A percentile compares a stretch with the other conserved stretches of the same genome.
These are phyloP conservation scores for Perognathus longimembris DNA, from an alignment of 2,113 vertebrate genomes.

Conservation along the genomic window DNA sequence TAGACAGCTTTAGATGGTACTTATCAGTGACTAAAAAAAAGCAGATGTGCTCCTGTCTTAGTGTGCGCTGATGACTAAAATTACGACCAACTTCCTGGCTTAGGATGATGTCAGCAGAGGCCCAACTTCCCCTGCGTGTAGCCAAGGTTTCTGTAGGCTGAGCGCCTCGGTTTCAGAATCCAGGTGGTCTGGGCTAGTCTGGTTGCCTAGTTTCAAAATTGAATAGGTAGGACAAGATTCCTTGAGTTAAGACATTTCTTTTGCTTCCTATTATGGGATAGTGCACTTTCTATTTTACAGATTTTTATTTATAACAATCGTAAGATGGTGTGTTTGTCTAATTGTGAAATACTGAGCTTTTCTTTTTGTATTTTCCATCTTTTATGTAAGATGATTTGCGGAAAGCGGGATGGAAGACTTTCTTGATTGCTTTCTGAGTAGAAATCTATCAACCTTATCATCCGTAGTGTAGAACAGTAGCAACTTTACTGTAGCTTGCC, in stretches of 20 bases:
- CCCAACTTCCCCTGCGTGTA: no score
- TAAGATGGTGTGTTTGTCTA: not conserved
- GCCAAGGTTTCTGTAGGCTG: not conserved
- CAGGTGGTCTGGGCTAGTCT: not conserved
- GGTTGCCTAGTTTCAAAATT: not conserved
- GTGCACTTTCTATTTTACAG: not conserved
- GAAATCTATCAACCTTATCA: not conserved
- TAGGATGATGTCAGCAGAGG: not conserved
- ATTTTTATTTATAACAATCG: not conserved
- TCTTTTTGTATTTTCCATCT: not conserved
- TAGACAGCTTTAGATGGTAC: not conserved
- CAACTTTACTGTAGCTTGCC: not conserved
- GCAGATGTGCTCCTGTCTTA: not conserved
- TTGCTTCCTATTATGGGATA: conserved; percentile 14
- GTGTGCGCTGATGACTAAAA: not conserved
- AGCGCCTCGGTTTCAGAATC: not conserved
- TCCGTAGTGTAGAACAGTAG: not conserved
- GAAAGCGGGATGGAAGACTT: not conserved
- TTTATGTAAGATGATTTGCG: conserved; percentile 17
- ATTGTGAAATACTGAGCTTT: not conserved
- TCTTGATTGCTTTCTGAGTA: not conserved
- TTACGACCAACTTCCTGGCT: not conserved
- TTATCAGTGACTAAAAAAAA: not conserved
- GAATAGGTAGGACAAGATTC: no score
- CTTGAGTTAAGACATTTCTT: not conserved